These are phyloP conservation scores for Globodera rostochiensis DNA, from an alignment of 1,140 invertebrate species.

Conservation along the genomic window DNA sequence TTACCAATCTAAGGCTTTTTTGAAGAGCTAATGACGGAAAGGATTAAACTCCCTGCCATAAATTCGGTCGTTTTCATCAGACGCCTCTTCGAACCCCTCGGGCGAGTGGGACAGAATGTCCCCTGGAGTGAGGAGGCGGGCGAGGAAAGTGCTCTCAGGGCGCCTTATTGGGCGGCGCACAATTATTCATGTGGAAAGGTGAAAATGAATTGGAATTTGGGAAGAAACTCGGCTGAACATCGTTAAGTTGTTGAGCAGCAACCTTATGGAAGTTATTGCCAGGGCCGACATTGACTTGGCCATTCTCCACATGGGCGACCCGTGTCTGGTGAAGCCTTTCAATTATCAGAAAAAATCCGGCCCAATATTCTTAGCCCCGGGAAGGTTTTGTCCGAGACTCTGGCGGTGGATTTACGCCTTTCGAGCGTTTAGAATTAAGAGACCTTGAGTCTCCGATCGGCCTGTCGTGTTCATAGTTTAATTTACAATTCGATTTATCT, in stretches of 20 bases:
- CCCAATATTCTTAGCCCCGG: too few species aligned
- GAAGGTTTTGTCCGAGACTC: too few species aligned
- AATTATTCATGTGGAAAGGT: constrained; percentile 64
- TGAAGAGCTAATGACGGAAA: too few species aligned
- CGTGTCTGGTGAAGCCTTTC: constrained; percentile 57
- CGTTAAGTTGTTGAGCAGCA: constrained; percentile 62
- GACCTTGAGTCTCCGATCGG: too few species aligned
- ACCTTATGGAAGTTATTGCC: constrained; percentile 59
- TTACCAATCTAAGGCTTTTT: too few species aligned
- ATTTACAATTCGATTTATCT: constrained; percentile 15
- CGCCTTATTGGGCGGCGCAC: constrained; percentile 61
- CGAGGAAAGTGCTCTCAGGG: constrained; percentile 49
- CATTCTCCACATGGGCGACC: constrained; percentile 61
- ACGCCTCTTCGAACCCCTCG: constrained; percentile 54
- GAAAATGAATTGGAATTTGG: neutral
- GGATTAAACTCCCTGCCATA: too few species aligned
- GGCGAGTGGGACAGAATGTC: constrained; percentile 51
- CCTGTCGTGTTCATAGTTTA: too few species aligned
- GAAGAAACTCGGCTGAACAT: neutral
- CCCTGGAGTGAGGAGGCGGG: constrained; percentile 53
- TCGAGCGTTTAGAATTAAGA: too few species aligned
- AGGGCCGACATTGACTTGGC: constrained; percentile 62
- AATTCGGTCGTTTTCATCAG: constrained; percentile 25
- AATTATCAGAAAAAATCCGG: too few species aligned
- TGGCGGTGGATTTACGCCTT: too few species aligned